phyloP scores from a whole-genome alignment of 2,797 vertebrate genomes.

The Meda fulgida region DNA sequence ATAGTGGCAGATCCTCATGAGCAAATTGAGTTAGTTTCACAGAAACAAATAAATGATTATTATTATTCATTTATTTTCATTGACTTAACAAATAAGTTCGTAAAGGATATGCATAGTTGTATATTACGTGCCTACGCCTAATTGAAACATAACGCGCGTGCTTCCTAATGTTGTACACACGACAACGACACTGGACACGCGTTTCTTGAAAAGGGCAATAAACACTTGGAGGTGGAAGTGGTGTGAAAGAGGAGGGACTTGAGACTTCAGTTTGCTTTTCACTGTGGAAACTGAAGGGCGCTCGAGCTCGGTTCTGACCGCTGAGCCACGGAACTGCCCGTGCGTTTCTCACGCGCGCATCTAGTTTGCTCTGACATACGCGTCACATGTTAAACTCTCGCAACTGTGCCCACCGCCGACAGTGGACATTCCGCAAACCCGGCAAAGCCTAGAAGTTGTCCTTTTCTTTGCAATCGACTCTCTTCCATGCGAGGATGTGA shows the following conservation, averaged over 20 bases:
- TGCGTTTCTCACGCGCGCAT: slow-evolving; percentile 28
- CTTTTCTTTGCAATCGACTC: slow-evolving; percentile 30
- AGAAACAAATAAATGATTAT: neutral
- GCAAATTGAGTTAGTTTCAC: neutral
- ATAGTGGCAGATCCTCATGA: neutral
- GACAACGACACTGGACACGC: slow-evolving; percentile 2
- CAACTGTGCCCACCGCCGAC: slow-evolving; percentile 19
- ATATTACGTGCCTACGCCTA: too few species aligned
- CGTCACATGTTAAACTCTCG: slow-evolving; percentile 34
- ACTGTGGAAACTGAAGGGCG: slow-evolving; percentile 41
- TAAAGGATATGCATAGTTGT: neutral
- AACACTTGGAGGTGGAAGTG: slow-evolving; percentile 27
- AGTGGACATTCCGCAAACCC: neutral
- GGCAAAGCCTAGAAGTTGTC: slow-evolving; percentile 44
- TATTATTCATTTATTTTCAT: neutral
- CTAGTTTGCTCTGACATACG: slow-evolving; percentile 23
- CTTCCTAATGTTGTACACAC: neutral
- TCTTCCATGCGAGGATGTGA: slow-evolving; percentile 58
- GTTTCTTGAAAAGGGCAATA: slow-evolving; percentile 23
- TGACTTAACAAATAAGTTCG: neutral
- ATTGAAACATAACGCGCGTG: neutral
- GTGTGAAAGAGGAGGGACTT: slow-evolving; percentile 59
- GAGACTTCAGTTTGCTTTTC: slow-evolving; percentile 46
- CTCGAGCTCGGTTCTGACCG: slow-evolving; percentile 31
- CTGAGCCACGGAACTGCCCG: slow-evolving; percentile 21